Conservation (phyloP, 2,797 vertebrate species). For the Arremon brunneinucha region DNA sequence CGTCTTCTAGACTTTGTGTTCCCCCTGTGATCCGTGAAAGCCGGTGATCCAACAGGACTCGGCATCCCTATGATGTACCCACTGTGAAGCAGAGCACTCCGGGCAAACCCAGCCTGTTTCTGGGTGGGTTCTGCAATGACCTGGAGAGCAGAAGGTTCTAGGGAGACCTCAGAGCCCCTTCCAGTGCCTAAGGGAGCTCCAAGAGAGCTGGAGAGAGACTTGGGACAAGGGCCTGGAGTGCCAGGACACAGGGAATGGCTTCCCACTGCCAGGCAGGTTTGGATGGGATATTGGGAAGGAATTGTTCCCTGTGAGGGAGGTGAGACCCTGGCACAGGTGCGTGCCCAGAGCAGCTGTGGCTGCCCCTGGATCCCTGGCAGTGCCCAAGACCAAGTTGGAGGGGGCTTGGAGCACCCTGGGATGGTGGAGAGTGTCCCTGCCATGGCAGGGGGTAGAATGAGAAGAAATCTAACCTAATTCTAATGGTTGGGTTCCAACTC, state of each 20-base stretch:
- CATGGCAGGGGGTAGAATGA: accelerated
- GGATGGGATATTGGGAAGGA: accelerated
- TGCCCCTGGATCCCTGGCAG: background rate
- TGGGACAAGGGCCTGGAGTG: accelerated
- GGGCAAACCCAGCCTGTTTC: background rate
- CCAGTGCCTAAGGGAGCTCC: background rate
- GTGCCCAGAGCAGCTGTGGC: background rate
- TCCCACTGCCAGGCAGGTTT: background rate
- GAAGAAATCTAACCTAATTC: background rate
- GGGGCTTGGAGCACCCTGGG: background rate
- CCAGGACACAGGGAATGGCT: background rate
- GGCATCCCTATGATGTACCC: background rate
- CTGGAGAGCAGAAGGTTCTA: background rate
- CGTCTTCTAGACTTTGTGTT: background rate
- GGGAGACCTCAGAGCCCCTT: background rate
- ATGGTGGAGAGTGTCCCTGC: accelerated
- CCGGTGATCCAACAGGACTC: background rate
- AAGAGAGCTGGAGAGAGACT: background rate
- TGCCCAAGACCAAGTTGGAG: accelerated
- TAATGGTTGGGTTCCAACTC: background rate
- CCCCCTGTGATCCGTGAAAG: background rate
- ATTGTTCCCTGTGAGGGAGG: accelerated
- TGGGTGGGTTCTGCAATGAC: background rate
- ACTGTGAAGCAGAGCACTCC: background rate
- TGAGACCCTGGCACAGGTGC: background rate